Conservation (phyloP, 2,797 vertebrate species). For the Girardinus metallicus region DNA sequence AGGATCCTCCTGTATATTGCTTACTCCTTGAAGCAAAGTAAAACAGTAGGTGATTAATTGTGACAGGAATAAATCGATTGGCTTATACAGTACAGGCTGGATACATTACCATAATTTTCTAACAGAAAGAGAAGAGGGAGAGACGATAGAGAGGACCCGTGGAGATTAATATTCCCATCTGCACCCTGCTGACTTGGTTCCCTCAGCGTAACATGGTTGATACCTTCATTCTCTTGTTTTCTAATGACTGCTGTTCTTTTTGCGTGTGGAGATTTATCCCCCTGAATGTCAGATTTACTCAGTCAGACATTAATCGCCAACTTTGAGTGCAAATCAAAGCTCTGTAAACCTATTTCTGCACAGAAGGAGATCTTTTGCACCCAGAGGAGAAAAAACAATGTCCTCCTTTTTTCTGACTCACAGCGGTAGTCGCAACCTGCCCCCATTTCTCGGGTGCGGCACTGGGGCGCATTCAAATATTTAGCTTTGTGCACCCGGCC, state of each 20-base stretch:
- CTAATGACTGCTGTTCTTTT: constrained; percentile 24
- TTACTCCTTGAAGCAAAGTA: constrained; percentile 16
- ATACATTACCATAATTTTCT: constrained; percentile 25
- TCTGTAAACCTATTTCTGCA: constrained; percentile 35
- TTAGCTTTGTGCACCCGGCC: constrained; percentile 41
- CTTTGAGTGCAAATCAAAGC: constrained; percentile 25
- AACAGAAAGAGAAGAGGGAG: constrained; percentile 9
- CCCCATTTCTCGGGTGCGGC: constrained; percentile 59
- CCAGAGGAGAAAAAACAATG: constrained; percentile 37
- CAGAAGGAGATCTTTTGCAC: constrained; percentile 29
- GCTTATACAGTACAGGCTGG: constrained; percentile 44
- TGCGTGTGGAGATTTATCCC: not conserved
- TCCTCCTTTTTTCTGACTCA: constrained; percentile 65
- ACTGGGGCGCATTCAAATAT: constrained; percentile 46
- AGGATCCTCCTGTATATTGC: not conserved
- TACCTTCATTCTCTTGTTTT: constrained; percentile 29
- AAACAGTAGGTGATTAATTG: constrained; percentile 40
- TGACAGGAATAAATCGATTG: constrained; percentile 52
- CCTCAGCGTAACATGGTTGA: constrained; percentile 27
- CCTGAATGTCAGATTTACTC: constrained; percentile 30
- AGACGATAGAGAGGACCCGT: constrained; percentile 20
- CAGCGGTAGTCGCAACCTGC: constrained; percentile 50
- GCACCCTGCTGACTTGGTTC: constrained; percentile 56
- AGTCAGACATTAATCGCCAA: constrained; percentile 25
- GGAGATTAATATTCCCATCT: constrained; percentile 47